Evolutionary conservation across 2,797 vertebrate species (phyloP), one percentile per base, ranked within the genome.

Genomic region (Carcharodon carcharias): DNA sequence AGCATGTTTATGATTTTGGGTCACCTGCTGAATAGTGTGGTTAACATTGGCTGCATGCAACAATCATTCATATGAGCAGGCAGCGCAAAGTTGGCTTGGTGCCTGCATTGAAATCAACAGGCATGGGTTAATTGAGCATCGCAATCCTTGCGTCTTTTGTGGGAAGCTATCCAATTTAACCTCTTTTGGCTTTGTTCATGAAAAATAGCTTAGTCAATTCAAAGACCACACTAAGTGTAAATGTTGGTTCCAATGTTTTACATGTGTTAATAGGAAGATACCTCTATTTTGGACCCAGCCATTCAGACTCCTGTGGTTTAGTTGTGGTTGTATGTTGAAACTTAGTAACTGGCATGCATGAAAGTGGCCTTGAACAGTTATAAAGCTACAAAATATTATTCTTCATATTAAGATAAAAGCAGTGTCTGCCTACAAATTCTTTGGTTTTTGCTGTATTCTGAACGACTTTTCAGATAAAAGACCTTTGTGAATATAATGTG

Each of bases 261-360:
- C 54, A 89, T 4, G 54, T 89, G 54, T 61, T 63, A 18, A 63
- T 91, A 58, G 18, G 88, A 89, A 89, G 88, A n/a, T 61, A 23
- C 45, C 82, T 85, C 45, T 61, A 28, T n/a, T 18, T n/a, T 61
- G 28, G 58, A 31, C 58, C 88, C 54, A 85, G 80, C 80, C n/a
- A 85, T 85, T 85, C 82, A 61, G 88, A 61, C 88, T 61, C 88
- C 31, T 91, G 88, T 61, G 58, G 58, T 61, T 91, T 91, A n/a
- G 58, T 61, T 63, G 56, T 61, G 58, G 88, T 61, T 91, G 14
- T 16, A 91, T 61, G 35, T 91, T 91, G 58, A 91, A 91, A 91
- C 88, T 91, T 91, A 91, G 56, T 91, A 91, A 63, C 88, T 61
- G 88, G 88, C 11, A 91, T 91, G 56, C 88, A 91, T 91, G 58